Conservation (phyloP, 1,140 invertebrate species). For the Tigriopus japonicus region DNA sequence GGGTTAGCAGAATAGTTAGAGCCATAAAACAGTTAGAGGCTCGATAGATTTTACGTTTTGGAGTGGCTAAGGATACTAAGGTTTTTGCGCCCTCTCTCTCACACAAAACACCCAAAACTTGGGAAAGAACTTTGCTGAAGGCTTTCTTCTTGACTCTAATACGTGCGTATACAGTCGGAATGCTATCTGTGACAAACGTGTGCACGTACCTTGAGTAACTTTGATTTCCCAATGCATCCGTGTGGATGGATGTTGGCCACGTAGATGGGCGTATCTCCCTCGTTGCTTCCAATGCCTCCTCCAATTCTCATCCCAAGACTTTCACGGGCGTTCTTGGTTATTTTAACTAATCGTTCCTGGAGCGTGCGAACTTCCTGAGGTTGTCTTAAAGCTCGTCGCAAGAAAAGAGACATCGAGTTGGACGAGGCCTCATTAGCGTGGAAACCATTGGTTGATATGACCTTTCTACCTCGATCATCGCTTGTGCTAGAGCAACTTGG, state of each 20-base stretch:
- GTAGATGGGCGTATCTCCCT: constrained; percentile 33
- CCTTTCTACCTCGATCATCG: neutral
- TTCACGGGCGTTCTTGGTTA: constrained; percentile 23
- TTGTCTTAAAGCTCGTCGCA: constrained; percentile 18
- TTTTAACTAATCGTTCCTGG: constrained; percentile 26
- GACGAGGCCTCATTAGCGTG: neutral
- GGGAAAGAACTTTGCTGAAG: too few species aligned
- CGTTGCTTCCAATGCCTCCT: constrained; percentile 29
- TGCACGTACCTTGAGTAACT: constrained; percentile 28
- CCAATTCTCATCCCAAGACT: constrained; percentile 33
- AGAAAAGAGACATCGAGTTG: neutral
- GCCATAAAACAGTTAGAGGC: too few species aligned
- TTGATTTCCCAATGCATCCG: constrained; percentile 28
- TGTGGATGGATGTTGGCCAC: constrained; percentile 31
- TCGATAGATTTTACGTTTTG: too few species aligned
- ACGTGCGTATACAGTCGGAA: too few species aligned
- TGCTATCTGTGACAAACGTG: too few species aligned
- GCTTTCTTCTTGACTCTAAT: too few species aligned
- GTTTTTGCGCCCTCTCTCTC: too few species aligned
- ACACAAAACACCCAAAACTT: too few species aligned
- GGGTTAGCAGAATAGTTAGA: too few species aligned
- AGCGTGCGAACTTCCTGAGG: constrained; percentile 18
- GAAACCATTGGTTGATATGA: neutral
- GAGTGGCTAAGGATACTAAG: too few species aligned
- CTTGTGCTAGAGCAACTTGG: too few species aligned